Conservation (phyloP, 2,888 invertebrate genomes). For the Alviniconcha strummeri region DNA sequence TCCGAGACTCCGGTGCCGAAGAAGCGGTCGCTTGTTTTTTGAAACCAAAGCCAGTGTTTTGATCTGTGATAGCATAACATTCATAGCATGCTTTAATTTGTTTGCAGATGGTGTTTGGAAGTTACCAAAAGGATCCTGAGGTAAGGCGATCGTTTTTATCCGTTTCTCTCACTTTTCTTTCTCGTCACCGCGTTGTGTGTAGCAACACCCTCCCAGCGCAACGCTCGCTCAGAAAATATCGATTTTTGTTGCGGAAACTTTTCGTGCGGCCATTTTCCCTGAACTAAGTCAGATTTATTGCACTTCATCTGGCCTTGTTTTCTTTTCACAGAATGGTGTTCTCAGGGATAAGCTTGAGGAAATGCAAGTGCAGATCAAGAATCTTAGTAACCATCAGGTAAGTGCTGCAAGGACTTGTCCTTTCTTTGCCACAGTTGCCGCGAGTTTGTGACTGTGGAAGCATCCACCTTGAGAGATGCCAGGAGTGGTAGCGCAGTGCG, state of each 20-base stretch:
- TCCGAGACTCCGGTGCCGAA: slow-evolving; percentile 14
- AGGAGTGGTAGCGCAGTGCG: slow-evolving; percentile 33
- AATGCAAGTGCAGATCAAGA: slow-evolving; percentile 66
- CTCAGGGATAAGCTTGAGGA: slow-evolving; percentile 61
- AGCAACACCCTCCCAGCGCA: slow-evolving; percentile 38
- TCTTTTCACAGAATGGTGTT: slow-evolving; percentile 59
- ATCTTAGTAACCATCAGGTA: slow-evolving; percentile 69
- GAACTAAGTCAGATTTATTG: slow-evolving; percentile 40
- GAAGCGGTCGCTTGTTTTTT: slow-evolving; percentile 17
- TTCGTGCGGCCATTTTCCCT: slow-evolving; percentile 50
- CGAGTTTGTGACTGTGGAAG: slow-evolving; percentile 23
- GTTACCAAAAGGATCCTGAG: slow-evolving; percentile 66
- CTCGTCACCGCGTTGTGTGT: slow-evolving; percentile 18
- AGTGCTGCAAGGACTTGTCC: slow-evolving; percentile 28
- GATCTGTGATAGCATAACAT: no score
- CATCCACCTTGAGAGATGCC: slow-evolving; percentile 36
- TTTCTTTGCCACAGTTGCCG: slow-evolving; percentile 9
- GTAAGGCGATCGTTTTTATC: slow-evolving; percentile 46
- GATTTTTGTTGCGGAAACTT: slow-evolving; percentile 64
- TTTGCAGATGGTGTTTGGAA: slow-evolving; percentile 65
- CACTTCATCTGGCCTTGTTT: slow-evolving; percentile 29
- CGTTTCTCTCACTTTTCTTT: slow-evolving; percentile 31
- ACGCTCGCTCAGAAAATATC: slow-evolving; percentile 47
- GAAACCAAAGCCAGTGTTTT: neutral
- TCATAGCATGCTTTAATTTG: slow-evolving; percentile 27